Conservation (phyloP, 2,797 vertebrate species). For the Mormyrops attenuatus region DNA sequence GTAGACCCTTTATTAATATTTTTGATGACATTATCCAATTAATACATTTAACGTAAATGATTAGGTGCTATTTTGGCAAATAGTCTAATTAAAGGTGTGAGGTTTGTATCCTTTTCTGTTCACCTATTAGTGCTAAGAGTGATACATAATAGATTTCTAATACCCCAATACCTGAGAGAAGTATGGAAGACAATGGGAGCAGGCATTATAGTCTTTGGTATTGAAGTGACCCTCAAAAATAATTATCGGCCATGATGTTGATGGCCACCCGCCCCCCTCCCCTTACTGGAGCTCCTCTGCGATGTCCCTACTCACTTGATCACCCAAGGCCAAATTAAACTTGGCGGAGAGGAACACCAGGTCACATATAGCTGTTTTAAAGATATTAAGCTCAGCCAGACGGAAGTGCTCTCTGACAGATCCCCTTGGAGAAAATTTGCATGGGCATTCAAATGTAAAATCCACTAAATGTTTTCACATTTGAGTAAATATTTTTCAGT, state of each 20-base stretch:
- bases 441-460: conserved; percentile 37
- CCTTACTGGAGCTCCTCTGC: conserved; percentile 49
- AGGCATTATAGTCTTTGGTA: not conserved
- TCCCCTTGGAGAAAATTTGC: conserved; percentile 34
- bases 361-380: conserved; percentile 34
- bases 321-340: conserved; percentile 57
- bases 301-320: conserved; percentile 50
- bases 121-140: not conserved
- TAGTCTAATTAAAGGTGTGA: not conserved
- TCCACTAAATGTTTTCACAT: conserved; percentile 49
- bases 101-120: not conserved
- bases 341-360: conserved; percentile 28
- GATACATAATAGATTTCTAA: not conserved
- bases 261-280: conserved; percentile 30
- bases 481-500: conserved; percentile 50
- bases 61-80: not conserved
- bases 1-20: not conserved
- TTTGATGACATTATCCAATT: not conserved
- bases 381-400: conserved; percentile 33
- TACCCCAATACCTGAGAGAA: not conserved
- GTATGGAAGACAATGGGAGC: not conserved
- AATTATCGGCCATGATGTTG: conserved; percentile 56
- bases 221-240: conserved; percentile 39
- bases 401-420: conserved; percentile 37
- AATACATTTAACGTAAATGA: not conserved